A percentile compares a stretch with the other conserved stretches of the same genome.
phyloP scores from a whole-genome alignment of 1,140 invertebrate genomes.

The Zaprionus nigranus region DNA sequence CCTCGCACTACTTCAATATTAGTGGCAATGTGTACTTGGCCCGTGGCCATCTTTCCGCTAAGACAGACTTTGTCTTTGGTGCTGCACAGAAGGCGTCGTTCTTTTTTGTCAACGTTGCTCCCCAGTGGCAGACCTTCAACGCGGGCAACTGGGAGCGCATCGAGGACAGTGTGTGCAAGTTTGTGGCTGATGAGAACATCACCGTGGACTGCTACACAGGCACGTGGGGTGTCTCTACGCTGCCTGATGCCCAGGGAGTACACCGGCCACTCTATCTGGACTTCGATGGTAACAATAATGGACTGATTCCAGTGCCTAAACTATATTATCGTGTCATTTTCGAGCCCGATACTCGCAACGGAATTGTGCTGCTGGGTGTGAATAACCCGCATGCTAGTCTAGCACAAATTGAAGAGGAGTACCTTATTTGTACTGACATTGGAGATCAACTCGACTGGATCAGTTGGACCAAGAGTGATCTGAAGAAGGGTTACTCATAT shows the following conservation, averaged over 20 bases:
- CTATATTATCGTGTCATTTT: conserved; percentile 87
- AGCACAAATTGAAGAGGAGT: conserved; percentile 74
- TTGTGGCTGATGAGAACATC: conserved; percentile 69
- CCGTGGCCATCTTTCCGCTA: conserved; percentile 88
- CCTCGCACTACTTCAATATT: conserved; percentile 71
- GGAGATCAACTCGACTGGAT: conserved; percentile 85
- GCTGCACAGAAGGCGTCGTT: conserved; percentile 87
- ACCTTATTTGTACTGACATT: conserved; percentile 86
- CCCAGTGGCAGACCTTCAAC: conserved; percentile 89
- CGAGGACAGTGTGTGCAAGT: conserved; percentile 85
- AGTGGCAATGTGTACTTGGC: conserved; percentile 85
- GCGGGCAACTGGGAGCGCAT: conserved; percentile 87
- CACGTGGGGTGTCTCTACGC: conserved; percentile 85
- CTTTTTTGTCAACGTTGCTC: conserved; percentile 88
- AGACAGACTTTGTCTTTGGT: conserved; percentile 88
- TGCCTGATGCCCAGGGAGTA: conserved; percentile 84
- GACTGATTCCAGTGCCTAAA: conserved; percentile 85
- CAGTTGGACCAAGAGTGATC: conserved; percentile 85
- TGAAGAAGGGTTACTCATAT: conserved; percentile 87
- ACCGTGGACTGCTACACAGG: conserved; percentile 87
- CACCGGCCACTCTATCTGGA: conserved; percentile 85
- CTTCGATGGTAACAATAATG: conserved; percentile 81
- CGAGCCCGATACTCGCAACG: conserved; percentile 83
- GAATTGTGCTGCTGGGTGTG: conserved; percentile 86
- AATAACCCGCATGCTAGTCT: conserved; percentile 86